Base-by-base conservation (phyloP, 2,888 invertebrate species). In the Chymomyza procnemis region DNA sequence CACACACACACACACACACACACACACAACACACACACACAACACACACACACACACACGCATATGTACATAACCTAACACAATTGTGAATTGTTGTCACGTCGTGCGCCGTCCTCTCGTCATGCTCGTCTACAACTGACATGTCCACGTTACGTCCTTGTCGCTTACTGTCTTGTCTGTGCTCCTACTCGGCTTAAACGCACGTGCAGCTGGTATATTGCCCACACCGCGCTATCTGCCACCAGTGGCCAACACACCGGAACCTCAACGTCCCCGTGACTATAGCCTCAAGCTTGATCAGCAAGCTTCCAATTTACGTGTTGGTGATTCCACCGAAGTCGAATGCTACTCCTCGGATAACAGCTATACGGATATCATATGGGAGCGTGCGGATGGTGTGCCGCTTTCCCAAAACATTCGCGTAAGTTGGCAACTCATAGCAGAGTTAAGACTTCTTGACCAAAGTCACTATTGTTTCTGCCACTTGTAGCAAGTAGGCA, bases 251-350 rank as follows among this genome's bases (percentile, higher is more conserved):
- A 54, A 16, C 21, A 52, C 64, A 12, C 48, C 77, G 12, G 78
- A 73, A 30, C 79, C 78, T 3, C 48, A 63, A 14, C 69, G 71
- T 5, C 71, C 84, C 12, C 86, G 82, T 16, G 89, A 89, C 46
- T 78, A 89, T 55, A 85, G 88, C 66, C 80, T 91, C 46, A 90
- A 88, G 69, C 73, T 91, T 73, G 89, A 90, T 76, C 91, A 90
- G 64, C 89, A 90, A 60, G 83, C 87, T 14, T 88, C 90, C 6
- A 83, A 78, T 5, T 65, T 91, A 19, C 85, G 75, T 22, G 77
- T 88, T 4, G 91, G 91, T n/a, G 90, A 91, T 55, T 89, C 89
- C 26, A 90, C 90, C 30, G 89, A 89, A 73, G 90, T 91, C 19
- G 91, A 91, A 73, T 91, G 91, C 73, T 88, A 88, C 68, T 88